phyloP scores from a whole-genome alignment of 2,888 invertebrate species.

The Cosmopolites sordidus region DNA sequence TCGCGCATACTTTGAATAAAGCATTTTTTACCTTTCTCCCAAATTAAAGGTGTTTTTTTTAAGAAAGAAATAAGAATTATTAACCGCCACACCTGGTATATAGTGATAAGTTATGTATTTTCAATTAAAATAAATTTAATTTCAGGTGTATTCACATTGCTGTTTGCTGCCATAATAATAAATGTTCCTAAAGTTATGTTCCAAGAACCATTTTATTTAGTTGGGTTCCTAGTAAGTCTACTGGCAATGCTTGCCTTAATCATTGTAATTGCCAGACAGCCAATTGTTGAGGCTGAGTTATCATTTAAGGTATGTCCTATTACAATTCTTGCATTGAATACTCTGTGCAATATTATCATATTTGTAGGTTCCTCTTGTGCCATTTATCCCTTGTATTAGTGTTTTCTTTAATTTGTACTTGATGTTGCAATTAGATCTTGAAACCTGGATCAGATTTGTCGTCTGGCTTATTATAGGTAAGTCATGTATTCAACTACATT shows the following conservation, averaged over 20 bases:
- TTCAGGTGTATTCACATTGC: slow-evolving; percentile 55
- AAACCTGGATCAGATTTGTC: slow-evolving; percentile 85
- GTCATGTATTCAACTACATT: slow-evolving; percentile 24
- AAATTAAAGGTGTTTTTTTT: too few relatives aligned
- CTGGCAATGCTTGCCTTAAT: slow-evolving; percentile 53
- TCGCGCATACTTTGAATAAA: too few relatives aligned
- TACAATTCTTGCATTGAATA: background rate
- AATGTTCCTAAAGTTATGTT: slow-evolving; percentile 41
- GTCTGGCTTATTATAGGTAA: slow-evolving; percentile 80
- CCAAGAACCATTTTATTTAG: slow-evolving; percentile 43
- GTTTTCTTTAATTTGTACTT: slow-evolving; percentile 84
- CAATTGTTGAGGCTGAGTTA: slow-evolving; percentile 57
- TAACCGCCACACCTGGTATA: too few relatives aligned
- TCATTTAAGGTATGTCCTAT: slow-evolving; percentile 70
- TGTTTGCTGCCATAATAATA: slow-evolving; percentile 52
- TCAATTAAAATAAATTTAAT: slow-evolving; percentile 4
- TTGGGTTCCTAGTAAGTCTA: slow-evolving; percentile 46
- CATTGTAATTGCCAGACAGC: slow-evolving; percentile 66
- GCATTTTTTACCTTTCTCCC: too few relatives aligned
- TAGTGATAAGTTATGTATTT: too few relatives aligned
- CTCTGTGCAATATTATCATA: slow-evolving; percentile 9
- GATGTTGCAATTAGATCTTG: slow-evolving; percentile 80
- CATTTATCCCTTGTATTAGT: slow-evolving; percentile 77
- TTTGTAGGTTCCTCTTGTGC: slow-evolving; percentile 76
- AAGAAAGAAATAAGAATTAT: too few relatives aligned